A percentile compares a stretch with the other conserved stretches of the same genome.
Conservation (phyloP, 2,797 vertebrate genomes). For the Urocyon cinereoargenteus region DNA sequence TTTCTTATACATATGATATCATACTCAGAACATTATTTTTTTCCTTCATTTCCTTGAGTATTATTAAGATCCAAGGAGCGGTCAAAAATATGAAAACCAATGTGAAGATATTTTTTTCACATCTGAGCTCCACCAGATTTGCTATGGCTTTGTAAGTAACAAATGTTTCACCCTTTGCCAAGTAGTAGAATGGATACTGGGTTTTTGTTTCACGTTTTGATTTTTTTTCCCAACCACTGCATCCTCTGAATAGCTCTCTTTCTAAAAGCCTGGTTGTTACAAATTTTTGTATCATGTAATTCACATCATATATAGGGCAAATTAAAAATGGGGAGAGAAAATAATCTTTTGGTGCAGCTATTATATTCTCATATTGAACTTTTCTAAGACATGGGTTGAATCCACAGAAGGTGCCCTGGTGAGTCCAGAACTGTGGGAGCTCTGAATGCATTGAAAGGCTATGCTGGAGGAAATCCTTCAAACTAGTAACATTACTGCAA, state of each 20-base stretch:
- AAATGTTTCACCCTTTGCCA: background rate
- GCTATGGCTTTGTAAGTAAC: background rate
- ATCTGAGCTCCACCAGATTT: background rate
- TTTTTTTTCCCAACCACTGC: background rate
- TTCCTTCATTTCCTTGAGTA: background rate
- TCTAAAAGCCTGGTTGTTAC: background rate
- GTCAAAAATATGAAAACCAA: background rate
- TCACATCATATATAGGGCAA: background rate
- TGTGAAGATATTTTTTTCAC: background rate
- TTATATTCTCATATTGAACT: background rate
- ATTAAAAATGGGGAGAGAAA: background rate
- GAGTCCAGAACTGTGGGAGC: background rate
- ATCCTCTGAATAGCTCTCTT: background rate
- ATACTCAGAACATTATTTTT: background rate
- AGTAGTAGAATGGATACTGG: background rate
- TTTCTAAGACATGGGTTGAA: background rate
- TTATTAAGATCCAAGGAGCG: background rate
- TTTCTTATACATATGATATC: background rate
- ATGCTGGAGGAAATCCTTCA: background rate
- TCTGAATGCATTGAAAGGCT: background rate
- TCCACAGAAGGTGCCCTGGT: background rate
- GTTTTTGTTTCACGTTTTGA: background rate
- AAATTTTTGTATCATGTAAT: conserved; percentile 14
- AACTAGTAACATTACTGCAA: background rate
- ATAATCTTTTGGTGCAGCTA: background rate